A percentile compares a stretch with the other conserved stretches of the same genome.
Conservation (phyloP, 2,797 vertebrate genomes). For the Pyrocephalus nanus region DNA sequence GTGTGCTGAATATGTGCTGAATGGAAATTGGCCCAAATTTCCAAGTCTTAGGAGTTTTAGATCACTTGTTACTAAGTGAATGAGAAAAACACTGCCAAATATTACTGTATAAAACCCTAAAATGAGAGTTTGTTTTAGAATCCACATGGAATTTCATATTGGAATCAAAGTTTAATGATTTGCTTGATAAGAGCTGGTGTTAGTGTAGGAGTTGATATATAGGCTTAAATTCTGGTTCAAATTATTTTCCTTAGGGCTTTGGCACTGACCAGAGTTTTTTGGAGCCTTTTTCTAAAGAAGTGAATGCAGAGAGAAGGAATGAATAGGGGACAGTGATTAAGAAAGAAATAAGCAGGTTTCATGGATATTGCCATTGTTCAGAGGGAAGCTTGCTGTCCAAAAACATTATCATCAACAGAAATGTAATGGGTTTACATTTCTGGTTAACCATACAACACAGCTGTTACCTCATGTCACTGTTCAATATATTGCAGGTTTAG, state of each 20-base stretch:
- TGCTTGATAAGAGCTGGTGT: not conserved
- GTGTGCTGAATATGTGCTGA: conserved; percentile 7
- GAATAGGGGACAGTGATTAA: not conserved
- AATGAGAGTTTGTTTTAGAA: not conserved
- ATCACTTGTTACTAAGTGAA: not conserved
- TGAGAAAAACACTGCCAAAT: conserved; percentile 29
- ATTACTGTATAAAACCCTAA: not conserved
- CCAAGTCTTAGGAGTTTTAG: not conserved
- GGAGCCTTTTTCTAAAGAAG: not conserved
- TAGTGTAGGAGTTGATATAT: not conserved
- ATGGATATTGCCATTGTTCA: not conserved
- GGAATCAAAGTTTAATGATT: not conserved
- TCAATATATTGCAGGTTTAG: conserved; percentile 12
- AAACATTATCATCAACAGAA: conserved; percentile 20
- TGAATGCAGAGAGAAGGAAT: not conserved
- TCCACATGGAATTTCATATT: not conserved
- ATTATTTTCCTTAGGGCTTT: not conserved
- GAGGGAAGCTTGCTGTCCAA: conserved; percentile 1
- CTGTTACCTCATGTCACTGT: not conserved
- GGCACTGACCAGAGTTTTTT: not conserved
- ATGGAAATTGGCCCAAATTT: conserved; percentile 8
- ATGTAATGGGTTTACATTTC: conserved; percentile 19
- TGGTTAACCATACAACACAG: conserved; percentile 12
- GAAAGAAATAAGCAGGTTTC: conserved; percentile 15
- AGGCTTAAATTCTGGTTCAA: not conserved